These are phyloP conservation scores for Taenioides sp. DNA, from an alignment of 2,797 vertebrate genomes.

Conservation along the genomic window DNA sequence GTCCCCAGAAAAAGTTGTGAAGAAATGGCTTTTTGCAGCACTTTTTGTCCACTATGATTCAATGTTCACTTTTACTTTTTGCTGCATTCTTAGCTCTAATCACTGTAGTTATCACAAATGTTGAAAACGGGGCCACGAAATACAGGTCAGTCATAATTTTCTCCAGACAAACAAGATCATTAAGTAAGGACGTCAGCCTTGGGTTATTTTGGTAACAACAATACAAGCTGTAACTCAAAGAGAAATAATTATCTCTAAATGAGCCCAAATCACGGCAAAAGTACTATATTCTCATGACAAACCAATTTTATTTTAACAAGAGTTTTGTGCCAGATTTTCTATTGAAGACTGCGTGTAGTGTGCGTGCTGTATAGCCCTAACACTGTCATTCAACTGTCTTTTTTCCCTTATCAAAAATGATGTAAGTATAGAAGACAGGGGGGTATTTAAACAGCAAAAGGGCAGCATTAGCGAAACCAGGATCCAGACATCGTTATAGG, in stretches of 20 bases:
- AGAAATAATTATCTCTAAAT: not conserved
- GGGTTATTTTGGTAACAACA: constrained; percentile 3
- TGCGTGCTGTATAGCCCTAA: not conserved
- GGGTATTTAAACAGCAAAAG: constrained; percentile 8
- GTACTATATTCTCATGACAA: not conserved
- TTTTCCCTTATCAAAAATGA: constrained; percentile 26
- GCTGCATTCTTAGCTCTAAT: not conserved
- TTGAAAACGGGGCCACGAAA: not conserved
- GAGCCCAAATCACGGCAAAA: constrained; percentile 4
- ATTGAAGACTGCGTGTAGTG: not conserved
- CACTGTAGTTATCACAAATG: not conserved
- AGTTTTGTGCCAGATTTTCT: not conserved
- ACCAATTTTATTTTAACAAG: not conserved
- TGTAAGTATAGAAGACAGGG: constrained; percentile 27
- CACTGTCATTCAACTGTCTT: constrained; percentile 13
- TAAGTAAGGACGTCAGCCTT: not conserved
- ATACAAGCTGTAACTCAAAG: not conserved
- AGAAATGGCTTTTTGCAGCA: not conserved
- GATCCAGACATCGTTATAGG: not conserved
- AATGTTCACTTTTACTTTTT: not conserved
- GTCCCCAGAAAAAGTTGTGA: not conserved
- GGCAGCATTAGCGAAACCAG: constrained; percentile 23
- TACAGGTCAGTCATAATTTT: not conserved
- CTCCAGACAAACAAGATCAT: not conserved
- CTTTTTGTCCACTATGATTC: constrained; percentile 24